phyloP scores from a whole-genome alignment of 1,140 invertebrate genomes.

The Leptonema lineaticorne region DNA sequence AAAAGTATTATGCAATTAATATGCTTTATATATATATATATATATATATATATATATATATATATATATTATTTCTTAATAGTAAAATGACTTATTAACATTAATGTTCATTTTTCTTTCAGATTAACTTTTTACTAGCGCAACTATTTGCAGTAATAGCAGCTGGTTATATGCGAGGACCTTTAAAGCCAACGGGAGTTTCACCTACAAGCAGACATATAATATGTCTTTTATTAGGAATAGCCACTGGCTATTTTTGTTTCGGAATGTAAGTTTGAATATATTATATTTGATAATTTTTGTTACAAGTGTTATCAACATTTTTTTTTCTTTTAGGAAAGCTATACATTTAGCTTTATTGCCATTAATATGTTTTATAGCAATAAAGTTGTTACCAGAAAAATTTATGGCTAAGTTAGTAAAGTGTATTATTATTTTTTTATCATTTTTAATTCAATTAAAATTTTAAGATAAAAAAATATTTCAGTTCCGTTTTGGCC shows the following conservation, averaged over 20 bases:
- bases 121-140: conserved; percentile 83
- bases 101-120: too few species aligned
- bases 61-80: too few species aligned
- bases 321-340: conserved; percentile 61
- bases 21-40: neutral
- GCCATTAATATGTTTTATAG: conserved; percentile 72
- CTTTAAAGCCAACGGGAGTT: conserved; percentile 64
- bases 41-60: too few species aligned
- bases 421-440: conserved; percentile 55
- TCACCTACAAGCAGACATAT: conserved; percentile 69
- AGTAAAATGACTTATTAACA: too few species aligned
- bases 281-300: conserved; percentile 22
- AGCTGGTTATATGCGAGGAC: conserved; percentile 72
- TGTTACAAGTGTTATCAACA: conserved; percentile 19
- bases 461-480: neutral
- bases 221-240: conserved; percentile 73
- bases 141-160: conserved; percentile 75
- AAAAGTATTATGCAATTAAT: neutral
- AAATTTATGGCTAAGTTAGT: conserved; percentile 41
- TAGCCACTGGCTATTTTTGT: conserved; percentile 81
- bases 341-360: conserved; percentile 75
- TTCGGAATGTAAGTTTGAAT: conserved; percentile 74
- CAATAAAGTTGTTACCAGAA: conserved; percentile 56
- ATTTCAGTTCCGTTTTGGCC: conserved; percentile 69
- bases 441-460: conserved; percentile 56